These are phyloP conservation scores for Thymelicus sylvestris DNA, from an alignment of 2,888 invertebrate species.

Conservation along the genomic window DNA sequence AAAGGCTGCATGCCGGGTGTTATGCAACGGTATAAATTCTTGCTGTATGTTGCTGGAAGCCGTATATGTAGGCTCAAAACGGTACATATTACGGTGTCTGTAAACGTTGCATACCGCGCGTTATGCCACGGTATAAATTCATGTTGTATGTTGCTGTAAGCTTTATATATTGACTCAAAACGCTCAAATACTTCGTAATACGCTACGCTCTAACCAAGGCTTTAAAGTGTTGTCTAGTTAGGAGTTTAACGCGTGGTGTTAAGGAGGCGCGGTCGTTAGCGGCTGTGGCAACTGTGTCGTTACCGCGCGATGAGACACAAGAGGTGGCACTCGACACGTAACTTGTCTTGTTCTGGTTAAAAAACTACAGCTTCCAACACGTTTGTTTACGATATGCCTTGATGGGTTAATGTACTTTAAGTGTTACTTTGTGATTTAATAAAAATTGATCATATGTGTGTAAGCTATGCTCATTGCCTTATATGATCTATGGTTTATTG, in stretches of 20 bases:
- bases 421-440: background rate
- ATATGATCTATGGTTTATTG: too few relatives aligned
- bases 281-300: conserved; percentile 45
- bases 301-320: conserved; percentile 40
- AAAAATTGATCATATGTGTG: too few relatives aligned
- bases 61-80: background rate
- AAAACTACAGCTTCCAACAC: conserved; percentile 18
- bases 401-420: conserved; percentile 10
- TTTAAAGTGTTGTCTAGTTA: conserved; percentile 19
- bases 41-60: background rate
- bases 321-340: conserved; percentile 40
- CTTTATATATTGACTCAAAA: background rate
- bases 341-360: conserved; percentile 31
- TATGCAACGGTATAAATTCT: background rate
- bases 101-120: background rate
- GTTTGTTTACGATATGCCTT: conserved; percentile 18
- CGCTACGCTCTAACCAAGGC: conserved; percentile 10
- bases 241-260: conserved; percentile 17
- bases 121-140: background rate
- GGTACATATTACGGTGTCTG: background rate
- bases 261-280: conserved; percentile 39
- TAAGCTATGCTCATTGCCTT: too few relatives aligned
- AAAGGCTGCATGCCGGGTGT: background rate
- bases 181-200: background rate
- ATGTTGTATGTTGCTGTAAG: background rate